Conservation (phyloP, 2,113 vertebrate species). For the Excalfactoria chinensis region DNA sequence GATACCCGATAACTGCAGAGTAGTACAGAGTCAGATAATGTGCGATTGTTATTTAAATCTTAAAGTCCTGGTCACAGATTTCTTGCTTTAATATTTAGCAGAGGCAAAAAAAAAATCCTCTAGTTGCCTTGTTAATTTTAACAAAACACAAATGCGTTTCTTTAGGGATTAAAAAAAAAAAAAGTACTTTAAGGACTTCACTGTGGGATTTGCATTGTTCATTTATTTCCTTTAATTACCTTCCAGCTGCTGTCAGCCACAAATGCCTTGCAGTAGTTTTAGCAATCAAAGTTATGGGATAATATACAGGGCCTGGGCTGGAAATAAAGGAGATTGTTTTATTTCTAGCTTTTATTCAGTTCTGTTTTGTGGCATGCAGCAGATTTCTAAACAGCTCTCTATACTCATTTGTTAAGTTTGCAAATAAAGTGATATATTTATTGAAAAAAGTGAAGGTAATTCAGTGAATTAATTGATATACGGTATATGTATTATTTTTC, state of each 20-base stretch:
- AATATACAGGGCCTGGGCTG: background rate
- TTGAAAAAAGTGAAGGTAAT: background rate
- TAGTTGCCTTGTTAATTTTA: background rate
- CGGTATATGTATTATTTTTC: background rate
- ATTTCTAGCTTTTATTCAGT: background rate
- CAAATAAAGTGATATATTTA: background rate
- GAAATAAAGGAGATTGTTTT: background rate
- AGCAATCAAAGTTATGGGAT: background rate
- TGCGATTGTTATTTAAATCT: background rate
- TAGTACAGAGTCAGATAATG: background rate
- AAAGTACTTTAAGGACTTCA: background rate
- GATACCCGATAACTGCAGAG: background rate
- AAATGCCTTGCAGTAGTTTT: constrained; percentile 13
- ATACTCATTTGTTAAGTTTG: background rate
- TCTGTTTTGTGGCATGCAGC: background rate
- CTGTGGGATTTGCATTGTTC: constrained; percentile 20
- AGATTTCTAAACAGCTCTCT: background rate
- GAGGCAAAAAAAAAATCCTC: background rate
- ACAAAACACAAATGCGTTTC: background rate
- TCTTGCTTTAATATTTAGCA: constrained; percentile 1
- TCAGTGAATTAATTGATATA: background rate
- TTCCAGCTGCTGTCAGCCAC: background rate
- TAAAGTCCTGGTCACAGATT: background rate
- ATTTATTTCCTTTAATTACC: constrained; percentile 45
- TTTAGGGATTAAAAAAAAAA: background rate